Evolutionary conservation across 92 coral and sea anemone species (phyloP).

Genomic region (Zoanthus solanderi): DNA sequence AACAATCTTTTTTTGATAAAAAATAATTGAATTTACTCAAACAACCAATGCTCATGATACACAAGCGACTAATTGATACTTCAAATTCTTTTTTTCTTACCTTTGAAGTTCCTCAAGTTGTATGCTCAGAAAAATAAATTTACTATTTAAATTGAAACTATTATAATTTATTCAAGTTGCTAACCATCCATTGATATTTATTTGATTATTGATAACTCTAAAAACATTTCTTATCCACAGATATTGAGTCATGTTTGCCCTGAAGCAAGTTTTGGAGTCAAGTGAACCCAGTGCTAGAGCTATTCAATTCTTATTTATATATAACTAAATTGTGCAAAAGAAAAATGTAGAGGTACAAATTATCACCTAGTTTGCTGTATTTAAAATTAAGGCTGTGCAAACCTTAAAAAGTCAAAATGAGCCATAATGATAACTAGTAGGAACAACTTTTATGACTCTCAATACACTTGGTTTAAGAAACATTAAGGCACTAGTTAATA

Average conservation of each 20-base stretch:
- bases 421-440: not conserved
- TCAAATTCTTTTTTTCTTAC: no score
- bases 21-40: no score
- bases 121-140: no score
- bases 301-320: slow-evolving; percentile 45
- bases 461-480: not conserved
- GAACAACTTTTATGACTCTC: not conserved
- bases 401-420: not conserved
- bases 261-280: slow-evolving; percentile 3
- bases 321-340: slow-evolving; percentile 37
- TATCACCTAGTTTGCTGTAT: slow-evolving; percentile 31
- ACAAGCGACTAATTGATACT: no score
- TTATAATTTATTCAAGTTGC: no score
- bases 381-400: slow-evolving; percentile 42
- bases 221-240: slow-evolving; percentile 14
- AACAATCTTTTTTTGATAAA: no score
- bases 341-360: slow-evolving; percentile 40
- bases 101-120: no score
- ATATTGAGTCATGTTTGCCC: slow-evolving; percentile 37
- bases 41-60: no score
- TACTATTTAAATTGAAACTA: no score
- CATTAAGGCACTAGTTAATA: not conserved
- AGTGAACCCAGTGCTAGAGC: slow-evolving; percentile 16
- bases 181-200: not conserved
- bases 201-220: not conserved